phyloP scores from a whole-genome alignment of 1,140 invertebrate genomes.

The Phocides pigmalion region DNA sequence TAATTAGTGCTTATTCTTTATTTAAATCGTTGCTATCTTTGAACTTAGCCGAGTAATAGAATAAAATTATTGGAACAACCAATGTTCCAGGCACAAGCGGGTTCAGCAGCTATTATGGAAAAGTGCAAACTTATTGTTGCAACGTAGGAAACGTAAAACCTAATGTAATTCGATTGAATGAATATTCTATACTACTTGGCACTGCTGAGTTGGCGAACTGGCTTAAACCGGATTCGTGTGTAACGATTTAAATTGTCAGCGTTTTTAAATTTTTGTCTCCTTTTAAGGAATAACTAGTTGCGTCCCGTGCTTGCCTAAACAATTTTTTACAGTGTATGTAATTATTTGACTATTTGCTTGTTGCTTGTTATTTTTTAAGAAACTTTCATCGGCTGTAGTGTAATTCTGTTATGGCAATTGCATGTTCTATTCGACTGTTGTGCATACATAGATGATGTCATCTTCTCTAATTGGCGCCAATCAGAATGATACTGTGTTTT shows the following conservation, averaged over 20 bases:
- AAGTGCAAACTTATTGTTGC: constrained; percentile 61
- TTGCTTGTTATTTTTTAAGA: too few relatives aligned
- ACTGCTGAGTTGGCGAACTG: constrained; percentile 40
- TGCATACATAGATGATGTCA: too few relatives aligned
- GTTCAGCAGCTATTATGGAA: constrained; percentile 61
- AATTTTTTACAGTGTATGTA: too few relatives aligned
- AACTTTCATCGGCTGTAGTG: too few relatives aligned
- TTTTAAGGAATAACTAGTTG: background rate
- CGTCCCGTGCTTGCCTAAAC: too few relatives aligned
- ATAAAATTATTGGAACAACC: constrained; percentile 78
- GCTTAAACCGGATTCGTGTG: constrained; percentile 12
- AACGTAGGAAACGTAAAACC: constrained; percentile 55
- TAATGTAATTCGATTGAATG: constrained; percentile 60
- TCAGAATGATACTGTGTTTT: too few relatives aligned
- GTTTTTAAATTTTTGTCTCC: constrained; percentile 25
- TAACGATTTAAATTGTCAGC: constrained; percentile 32
- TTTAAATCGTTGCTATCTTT: constrained; percentile 71
- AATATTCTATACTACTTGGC: constrained; percentile 59
- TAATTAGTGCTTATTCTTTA: constrained; percentile 81
- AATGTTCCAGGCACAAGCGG: constrained; percentile 48
- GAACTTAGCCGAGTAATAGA: constrained; percentile 76
- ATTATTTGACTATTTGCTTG: too few relatives aligned
- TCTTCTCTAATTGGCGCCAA: too few relatives aligned
- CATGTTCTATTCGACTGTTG: too few relatives aligned
- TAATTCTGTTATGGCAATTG: too few relatives aligned